These are phyloP conservation scores for Montifringilla adamsi DNA, from an alignment of 2,113 vertebrate genomes.

Conservation along the genomic window DNA sequence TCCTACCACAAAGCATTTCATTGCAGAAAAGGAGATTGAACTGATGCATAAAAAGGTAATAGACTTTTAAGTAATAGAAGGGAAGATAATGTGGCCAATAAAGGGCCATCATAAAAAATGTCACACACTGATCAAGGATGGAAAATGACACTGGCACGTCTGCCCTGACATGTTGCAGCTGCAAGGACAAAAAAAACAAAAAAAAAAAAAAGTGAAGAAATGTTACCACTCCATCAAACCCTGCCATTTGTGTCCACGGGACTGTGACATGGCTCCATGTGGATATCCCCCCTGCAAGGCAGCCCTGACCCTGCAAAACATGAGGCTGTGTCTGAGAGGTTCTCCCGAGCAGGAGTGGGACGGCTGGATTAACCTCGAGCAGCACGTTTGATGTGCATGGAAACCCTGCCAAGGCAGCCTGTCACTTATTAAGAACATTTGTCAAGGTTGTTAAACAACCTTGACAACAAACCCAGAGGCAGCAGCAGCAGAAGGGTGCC, in stretches of 20 bases:
- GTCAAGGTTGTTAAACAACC: conserved; percentile 64
- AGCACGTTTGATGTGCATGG: conserved; percentile 19
- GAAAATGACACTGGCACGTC: not conserved
- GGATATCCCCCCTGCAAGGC: not conserved
- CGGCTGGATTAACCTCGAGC: not conserved
- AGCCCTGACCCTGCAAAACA: not conserved
- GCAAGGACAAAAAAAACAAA: not conserved
- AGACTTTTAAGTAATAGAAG: conserved; percentile 39
- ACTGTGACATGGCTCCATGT: accelerated
- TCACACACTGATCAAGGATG: not conserved
- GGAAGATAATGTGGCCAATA: conserved; percentile 27
- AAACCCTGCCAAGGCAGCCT: conserved; percentile 56
- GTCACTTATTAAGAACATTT: conserved; percentile 62
- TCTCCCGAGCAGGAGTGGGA: not conserved
- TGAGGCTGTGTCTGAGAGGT: not conserved
- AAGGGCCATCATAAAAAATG: conserved; percentile 30
- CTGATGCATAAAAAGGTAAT: conserved; percentile 45
- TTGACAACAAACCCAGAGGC: conserved; percentile 62
- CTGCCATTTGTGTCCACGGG: accelerated
- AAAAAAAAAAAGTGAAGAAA: not conserved
- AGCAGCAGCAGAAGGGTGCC: conserved; percentile 19
- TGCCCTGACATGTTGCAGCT: not conserved
- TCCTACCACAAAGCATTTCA: conserved; percentile 2
- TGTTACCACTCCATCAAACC: not conserved
- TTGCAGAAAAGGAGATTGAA: not conserved